These are phyloP conservation scores for Glareola pratincola DNA, from an alignment of 2,113 vertebrate species.

Conservation along the genomic window DNA sequence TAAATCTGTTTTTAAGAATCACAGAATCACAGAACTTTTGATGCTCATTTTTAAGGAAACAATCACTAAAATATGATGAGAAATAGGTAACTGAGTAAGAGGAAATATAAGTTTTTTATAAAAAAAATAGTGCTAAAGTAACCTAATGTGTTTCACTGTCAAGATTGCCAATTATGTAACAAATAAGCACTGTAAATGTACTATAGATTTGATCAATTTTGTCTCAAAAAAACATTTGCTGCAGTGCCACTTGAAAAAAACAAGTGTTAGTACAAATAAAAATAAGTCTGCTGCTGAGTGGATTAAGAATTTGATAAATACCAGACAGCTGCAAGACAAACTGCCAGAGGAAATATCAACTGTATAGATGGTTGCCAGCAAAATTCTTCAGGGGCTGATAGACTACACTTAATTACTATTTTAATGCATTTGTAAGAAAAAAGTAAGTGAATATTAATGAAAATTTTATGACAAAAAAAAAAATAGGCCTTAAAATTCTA, in stretches of 20 bases:
- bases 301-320: background rate
- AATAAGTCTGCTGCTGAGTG: background rate
- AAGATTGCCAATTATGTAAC: background rate
- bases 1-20: background rate
- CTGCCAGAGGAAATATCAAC: background rate
- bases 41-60: background rate
- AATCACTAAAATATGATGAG: background rate
- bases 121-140: background rate
- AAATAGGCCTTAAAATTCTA: background rate
- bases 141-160: background rate
- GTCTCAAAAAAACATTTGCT: background rate
- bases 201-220: background rate
- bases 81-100: background rate
- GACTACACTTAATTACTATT: background rate
- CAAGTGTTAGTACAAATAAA: background rate
- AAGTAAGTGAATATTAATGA: background rate
- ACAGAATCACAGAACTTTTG: too few relatives aligned
- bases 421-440: background rate
- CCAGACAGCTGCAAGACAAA: background rate
- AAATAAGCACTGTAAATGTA: background rate
- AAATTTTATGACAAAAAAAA: background rate
- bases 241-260: background rate
- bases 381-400: background rate
- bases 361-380: accelerated
- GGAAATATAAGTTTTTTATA: background rate